Evolutionary conservation across 2,113 vertebrate species (phyloP).

Genomic region (Gasterosteus nipponicus): DNA sequence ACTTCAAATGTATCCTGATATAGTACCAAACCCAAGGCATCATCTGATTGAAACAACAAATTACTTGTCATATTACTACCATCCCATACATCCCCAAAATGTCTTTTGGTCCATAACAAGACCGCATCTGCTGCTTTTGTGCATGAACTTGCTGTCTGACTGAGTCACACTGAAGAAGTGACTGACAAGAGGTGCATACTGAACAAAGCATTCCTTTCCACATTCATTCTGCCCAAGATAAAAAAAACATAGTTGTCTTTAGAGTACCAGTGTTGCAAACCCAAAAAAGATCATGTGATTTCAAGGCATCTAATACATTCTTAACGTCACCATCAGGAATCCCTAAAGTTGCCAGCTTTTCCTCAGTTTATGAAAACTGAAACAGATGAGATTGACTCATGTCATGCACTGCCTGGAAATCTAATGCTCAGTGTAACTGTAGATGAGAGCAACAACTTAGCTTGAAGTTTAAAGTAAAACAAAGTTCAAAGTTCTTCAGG

Average conservation of each 20-base stretch:
- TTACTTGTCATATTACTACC: not conserved
- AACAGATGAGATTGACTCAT: not conserved
- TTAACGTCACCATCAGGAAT: not conserved
- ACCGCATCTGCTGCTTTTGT: not conserved
- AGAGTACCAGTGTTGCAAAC: not conserved
- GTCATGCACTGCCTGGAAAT: not conserved
- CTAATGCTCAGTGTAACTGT: not conserved
- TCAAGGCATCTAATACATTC: not conserved
- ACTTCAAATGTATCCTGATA: not conserved
- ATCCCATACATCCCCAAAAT: not conserved
- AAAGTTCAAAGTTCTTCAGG: not conserved
- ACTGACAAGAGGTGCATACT: not conserved
- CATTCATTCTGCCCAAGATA: not conserved
- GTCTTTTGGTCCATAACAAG: not conserved
- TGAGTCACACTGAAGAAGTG: not conserved
- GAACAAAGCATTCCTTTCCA: not conserved
- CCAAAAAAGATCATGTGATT: not conserved
- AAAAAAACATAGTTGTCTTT: not conserved
- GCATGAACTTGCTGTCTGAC: not conserved
- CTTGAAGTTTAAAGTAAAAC: not conserved
- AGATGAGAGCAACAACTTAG: not conserved
- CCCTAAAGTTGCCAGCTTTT: not conserved
- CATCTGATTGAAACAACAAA: not conserved
- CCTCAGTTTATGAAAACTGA: not conserved
- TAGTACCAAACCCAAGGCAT: not conserved